A percentile compares a stretch with the other conserved stretches of the same genome.
These are phyloP conservation scores for Hestina assimilis DNA, from an alignment of 1,140 invertebrate genomes.

Conservation along the genomic window DNA sequence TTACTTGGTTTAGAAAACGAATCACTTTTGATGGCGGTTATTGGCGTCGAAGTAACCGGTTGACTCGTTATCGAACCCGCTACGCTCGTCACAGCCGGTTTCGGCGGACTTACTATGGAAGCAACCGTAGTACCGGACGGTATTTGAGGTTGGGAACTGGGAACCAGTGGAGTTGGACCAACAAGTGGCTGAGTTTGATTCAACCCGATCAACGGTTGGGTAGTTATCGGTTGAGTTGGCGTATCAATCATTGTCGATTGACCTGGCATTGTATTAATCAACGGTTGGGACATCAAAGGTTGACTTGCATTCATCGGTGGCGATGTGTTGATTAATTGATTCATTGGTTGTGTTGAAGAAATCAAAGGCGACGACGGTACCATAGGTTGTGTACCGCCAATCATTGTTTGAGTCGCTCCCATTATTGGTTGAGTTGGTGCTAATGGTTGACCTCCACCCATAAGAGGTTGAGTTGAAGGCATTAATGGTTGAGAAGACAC, in stretches of 20 bases:
- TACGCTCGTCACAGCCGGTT: conserved; percentile 26
- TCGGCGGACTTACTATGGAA: conserved; percentile 46
- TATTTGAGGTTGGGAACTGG: conserved; percentile 42
- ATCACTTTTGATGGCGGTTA: conserved; percentile 55
- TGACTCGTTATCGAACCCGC: conserved; percentile 40
- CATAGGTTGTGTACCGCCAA: conserved; percentile 9
- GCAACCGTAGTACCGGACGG: conserved; percentile 48
- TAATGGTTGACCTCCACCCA: too few relatives aligned
- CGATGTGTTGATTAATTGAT: conserved; percentile 30
- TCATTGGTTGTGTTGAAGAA: conserved; percentile 30
- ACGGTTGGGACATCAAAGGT: conserved; percentile 11
- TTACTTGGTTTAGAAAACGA: conserved; percentile 62
- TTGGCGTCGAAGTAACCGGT: conserved; percentile 61
- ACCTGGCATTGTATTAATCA: conserved; percentile 7
- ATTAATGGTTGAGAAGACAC: conserved; percentile 25
- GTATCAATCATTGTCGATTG: neutral
- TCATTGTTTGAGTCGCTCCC: conserved; percentile 27
- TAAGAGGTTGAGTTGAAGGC: conserved; percentile 8
- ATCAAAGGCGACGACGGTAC: conserved; percentile 20
- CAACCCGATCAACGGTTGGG: conserved; percentile 33
- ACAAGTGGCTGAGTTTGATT: conserved; percentile 37
- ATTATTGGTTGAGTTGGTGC: conserved; percentile 7
- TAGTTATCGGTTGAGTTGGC: conserved; percentile 12
- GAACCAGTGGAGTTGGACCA: conserved; percentile 35
- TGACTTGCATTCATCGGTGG: conserved; percentile 17